phyloP scores from a whole-genome alignment of 2,113 vertebrate genomes.

The Zosterops borbonicus region DNA sequence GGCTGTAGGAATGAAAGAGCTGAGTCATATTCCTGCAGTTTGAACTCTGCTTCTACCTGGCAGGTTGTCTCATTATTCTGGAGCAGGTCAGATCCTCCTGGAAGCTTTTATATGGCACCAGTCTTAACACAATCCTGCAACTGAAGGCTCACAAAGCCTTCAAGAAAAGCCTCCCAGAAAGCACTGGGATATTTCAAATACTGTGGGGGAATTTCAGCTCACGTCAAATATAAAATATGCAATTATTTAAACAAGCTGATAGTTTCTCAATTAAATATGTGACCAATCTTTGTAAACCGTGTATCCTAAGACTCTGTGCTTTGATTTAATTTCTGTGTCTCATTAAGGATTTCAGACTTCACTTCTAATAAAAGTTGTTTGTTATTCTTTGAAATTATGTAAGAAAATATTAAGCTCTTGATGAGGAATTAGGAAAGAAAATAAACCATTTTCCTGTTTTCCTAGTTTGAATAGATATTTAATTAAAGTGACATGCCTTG shows the following conservation, averaged over 20 bases:
- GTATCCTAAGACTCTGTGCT: neutral
- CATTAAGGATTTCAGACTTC: neutral
- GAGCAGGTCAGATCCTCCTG: neutral
- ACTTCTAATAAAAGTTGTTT: neutral
- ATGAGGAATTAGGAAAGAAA: conserved; percentile 40
- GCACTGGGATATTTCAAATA: neutral
- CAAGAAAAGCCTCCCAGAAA: neutral
- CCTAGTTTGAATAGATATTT: conserved; percentile 36
- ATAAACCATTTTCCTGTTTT: conserved; percentile 27
- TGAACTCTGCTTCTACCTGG: conserved; percentile 20
- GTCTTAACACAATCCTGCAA: neutral
- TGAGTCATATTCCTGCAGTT: neutral
- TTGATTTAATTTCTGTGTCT: conserved; percentile 8
- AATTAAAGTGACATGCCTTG: conserved; percentile 33
- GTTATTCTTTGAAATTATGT: neutral
- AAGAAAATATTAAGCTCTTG: conserved; percentile 6
- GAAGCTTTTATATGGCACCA: neutral
- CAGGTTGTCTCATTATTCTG: neutral
- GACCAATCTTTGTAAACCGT: neutral
- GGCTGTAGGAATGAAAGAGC: neutral
- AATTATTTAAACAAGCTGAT: neutral
- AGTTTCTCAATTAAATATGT: neutral
- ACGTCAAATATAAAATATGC: neutral
- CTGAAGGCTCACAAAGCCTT: neutral
- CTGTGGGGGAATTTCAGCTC: neutral